These are phyloP conservation scores for Podocnemis expansa DNA, from an alignment of 2,113 vertebrate species.

Conservation along the genomic window DNA sequence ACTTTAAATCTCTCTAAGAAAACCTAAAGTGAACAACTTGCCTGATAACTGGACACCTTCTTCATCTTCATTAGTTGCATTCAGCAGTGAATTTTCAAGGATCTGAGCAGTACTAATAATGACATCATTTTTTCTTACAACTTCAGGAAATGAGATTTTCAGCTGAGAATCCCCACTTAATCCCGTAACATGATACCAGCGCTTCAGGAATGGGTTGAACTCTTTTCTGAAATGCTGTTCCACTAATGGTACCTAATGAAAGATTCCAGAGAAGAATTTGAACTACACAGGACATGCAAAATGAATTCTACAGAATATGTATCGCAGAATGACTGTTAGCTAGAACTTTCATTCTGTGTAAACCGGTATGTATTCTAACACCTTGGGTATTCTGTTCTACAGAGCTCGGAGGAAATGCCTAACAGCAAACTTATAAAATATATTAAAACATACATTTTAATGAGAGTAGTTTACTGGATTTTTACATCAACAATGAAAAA, in stretches of 20 bases:
- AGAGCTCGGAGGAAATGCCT: neutral
- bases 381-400: neutral
- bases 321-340: neutral
- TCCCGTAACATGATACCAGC: constrained; percentile 81
- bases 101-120: constrained; percentile 98
- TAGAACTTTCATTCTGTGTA: neutral
- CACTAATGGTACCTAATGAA: constrained; percentile 88
- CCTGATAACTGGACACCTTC: constrained; percentile 88
- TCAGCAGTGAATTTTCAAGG: constrained; percentile 90
- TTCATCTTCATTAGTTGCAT: constrained; percentile 81
- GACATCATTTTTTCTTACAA: constrained; percentile 85
- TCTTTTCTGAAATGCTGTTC: constrained; percentile 91
- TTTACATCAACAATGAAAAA: neutral
- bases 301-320: neutral
- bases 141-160: constrained; percentile 94
- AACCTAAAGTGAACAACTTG: constrained; percentile 58
- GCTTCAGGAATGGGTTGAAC: constrained; percentile 87
- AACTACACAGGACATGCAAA: neutral
- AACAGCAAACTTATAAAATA: neutral
- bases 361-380: neutral
- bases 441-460: neutral
- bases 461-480: neutral
- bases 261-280: constrained; percentile 17
- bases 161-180: constrained; percentile 90
- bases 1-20: neutral